Percentiles rank a stretch among this genome's conserved stretches.
phyloP scores from a whole-genome alignment of 2,113 vertebrate species.

The Podiceps cristatus region DNA sequence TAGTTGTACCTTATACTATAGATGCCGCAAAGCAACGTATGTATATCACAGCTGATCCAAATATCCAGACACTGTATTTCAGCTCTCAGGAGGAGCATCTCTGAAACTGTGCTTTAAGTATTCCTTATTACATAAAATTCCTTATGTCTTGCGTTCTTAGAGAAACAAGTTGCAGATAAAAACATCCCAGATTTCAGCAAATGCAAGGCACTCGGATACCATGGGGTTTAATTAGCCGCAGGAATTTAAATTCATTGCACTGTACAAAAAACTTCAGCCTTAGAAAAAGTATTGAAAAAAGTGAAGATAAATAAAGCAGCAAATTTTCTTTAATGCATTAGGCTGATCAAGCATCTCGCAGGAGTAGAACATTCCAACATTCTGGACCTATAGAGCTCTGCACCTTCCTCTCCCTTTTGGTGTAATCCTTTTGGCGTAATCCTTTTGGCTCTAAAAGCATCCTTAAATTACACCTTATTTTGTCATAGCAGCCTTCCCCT shows the following conservation, averaged over 20 bases:
- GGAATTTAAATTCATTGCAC: background rate
- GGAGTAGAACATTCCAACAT: background rate
- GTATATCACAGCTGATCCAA: background rate
- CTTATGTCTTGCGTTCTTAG: background rate
- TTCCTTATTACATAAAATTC: background rate
- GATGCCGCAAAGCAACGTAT: background rate
- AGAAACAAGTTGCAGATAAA: background rate
- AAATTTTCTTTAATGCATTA: background rate
- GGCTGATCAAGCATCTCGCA: background rate
- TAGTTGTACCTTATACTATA: background rate
- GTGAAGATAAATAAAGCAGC: background rate
- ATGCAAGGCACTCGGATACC: background rate
- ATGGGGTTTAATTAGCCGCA: background rate
- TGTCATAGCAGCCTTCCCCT: background rate
- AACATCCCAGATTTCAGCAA: background rate
- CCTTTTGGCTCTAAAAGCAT: background rate
- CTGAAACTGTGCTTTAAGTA: background rate
- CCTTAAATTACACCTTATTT: background rate
- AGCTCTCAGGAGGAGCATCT: background rate
- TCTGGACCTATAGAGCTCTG: background rate
- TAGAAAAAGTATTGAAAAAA: background rate
- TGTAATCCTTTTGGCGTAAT: rapidly evolving
- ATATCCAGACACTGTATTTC: background rate
- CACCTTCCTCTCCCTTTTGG: background rate
- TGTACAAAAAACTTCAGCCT: background rate